phyloP scores from a whole-genome alignment of 2,113 vertebrate species.

The Nestor notabilis region DNA sequence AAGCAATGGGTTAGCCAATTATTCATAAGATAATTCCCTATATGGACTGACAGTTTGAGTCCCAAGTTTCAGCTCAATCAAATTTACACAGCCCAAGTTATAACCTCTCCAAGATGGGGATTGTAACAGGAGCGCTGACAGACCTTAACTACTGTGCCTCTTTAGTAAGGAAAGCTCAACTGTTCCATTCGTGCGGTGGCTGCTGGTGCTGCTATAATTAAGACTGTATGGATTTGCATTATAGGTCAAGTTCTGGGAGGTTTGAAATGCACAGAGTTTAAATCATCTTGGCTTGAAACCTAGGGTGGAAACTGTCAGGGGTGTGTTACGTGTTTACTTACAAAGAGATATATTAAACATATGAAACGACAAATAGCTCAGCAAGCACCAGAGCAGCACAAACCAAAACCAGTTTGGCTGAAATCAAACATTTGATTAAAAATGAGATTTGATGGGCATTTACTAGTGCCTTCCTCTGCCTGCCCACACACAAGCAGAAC shows the following conservation, averaged over 20 bases:
- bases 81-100: conserved; percentile 76
- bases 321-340: conserved; percentile 17
- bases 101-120: conserved; percentile 77
- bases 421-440: conserved; percentile 39
- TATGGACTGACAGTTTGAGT: conserved; percentile 74
- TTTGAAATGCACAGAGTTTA: conserved; percentile 72
- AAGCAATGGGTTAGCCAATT: conserved; percentile 64
- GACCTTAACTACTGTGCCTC: conserved; percentile 75
- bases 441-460: neutral
- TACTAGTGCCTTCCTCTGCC: neutral
- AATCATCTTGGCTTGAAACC: conserved; percentile 58
- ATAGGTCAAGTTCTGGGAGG: conserved; percentile 75
- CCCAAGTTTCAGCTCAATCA: conserved; percentile 73
- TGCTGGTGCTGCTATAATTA: conserved; percentile 76
- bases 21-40: conserved; percentile 74
- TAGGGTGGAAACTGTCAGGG: conserved; percentile 40
- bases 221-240: conserved; percentile 77
- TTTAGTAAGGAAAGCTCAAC: conserved; percentile 69
- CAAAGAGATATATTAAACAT: neutral
- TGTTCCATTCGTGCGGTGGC: conserved; percentile 61
- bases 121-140: conserved; percentile 74
- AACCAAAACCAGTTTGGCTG: conserved; percentile 42
- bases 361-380: neutral
- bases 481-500: neutral
- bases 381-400: neutral